Evolutionary conservation across 2,113 vertebrate species (phyloP), one percentile per base, ranked within the genome.

Genomic region (Fulmarus glacialis): DNA sequence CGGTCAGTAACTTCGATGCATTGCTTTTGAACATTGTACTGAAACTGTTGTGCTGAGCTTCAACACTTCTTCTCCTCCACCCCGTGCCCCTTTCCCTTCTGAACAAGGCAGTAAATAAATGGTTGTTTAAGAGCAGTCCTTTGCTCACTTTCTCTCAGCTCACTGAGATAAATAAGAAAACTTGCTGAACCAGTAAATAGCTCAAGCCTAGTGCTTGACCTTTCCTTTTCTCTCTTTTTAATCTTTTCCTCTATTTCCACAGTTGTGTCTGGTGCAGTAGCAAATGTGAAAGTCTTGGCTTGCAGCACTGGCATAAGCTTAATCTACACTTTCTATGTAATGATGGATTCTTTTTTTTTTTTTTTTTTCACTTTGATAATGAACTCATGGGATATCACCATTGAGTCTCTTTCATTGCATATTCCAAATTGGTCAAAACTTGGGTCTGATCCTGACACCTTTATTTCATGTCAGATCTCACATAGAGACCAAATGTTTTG

Each of bases 1-100:
- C 97, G 98, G 99, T 99, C 96, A 98, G 99, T 96, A 84, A 52
- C 85, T 85, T 66, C 29, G 30, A 50, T 71, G 43, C 15, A 11
- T 66, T 92, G 42, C 20, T 92, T 55, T 82, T 67, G 80, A 96
- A 75, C 6, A 22, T 42, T 88, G 22, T 60, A 17, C 29, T 48
- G 43, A 92, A 87, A 63, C 59, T 64, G 16, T 55, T 85, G 17
- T 94, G 30, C 75, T 88, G 48, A 62, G 15, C 30, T 70, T 82
- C 52, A 87, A 7, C 4, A 22, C 12, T 68, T 70, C 14, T 78
- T 74, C 4, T 11, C 12, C 12, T 23, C 3, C 4, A n/a, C 27
- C 3, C 8, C 3, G 8, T 52, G 2, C 1, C 8, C 16, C n/a
- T 55, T 79, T 79, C 26, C 22, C 3, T 59, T 77, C 53, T 52